A percentile compares a stretch with the other conserved stretches of the same genome.
These are phyloP conservation scores for Thymelicus acteon DNA, from an alignment of 2,888 invertebrate species.

Conservation along the genomic window DNA sequence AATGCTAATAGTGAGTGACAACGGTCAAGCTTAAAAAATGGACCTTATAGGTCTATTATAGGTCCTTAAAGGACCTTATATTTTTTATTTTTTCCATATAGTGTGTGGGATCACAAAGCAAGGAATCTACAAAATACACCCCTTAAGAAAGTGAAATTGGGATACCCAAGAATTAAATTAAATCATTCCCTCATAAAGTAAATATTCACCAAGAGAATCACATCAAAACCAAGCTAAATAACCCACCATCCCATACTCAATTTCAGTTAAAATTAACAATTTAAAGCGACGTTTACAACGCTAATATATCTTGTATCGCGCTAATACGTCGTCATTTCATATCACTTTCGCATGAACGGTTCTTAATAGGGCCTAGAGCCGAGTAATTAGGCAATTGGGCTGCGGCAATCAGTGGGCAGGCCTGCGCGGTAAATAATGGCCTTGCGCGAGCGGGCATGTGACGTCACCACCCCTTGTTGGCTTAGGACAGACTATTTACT, in stretches of 20 bases:
- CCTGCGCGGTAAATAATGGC: slow-evolving; percentile 16
- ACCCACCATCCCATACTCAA: neutral
- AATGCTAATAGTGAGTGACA: too few species aligned
- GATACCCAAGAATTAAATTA: too few species aligned
- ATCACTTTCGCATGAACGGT: slow-evolving; percentile 16
- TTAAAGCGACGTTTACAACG: slow-evolving; percentile 5
- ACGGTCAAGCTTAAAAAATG: too few species aligned
- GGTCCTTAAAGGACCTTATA: too few species aligned
- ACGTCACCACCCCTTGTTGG: slow-evolving; percentile 7
- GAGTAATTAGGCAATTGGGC: slow-evolving; percentile 21
- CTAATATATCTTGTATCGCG: slow-evolving; percentile 2
- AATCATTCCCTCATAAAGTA: too few species aligned
- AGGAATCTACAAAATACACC: too few species aligned
- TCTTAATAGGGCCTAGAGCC: slow-evolving; percentile 16
- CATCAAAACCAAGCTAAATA: too few species aligned
- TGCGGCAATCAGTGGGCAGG: slow-evolving; percentile 17
- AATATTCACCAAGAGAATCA: too few species aligned
- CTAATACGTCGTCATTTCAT: slow-evolving; percentile 12
- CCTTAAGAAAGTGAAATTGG: too few species aligned
- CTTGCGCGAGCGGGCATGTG: slow-evolving; percentile 9
- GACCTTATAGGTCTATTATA: too few species aligned
- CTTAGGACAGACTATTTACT: neutral
- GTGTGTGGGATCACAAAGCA: too few species aligned
- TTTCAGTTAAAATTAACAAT: neutral
- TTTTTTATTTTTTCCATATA: too few species aligned